phyloP scores from a whole-genome alignment of 1,140 invertebrate species.

The Oryctes rhinoceros region DNA sequence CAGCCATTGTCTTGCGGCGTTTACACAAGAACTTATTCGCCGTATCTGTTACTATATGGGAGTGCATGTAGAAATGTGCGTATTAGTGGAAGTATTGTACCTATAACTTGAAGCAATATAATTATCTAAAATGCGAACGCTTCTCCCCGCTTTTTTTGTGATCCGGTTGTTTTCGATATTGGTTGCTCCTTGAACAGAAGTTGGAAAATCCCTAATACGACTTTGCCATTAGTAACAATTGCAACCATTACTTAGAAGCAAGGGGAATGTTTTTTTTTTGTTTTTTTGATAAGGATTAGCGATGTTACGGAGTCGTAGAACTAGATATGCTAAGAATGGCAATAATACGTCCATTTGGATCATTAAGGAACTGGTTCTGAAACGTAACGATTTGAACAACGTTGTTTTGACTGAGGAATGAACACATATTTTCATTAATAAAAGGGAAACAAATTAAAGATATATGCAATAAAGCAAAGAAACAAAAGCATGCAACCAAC shows the following conservation, averaged over 20 bases:
- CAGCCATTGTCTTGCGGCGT: constrained; percentile 11
- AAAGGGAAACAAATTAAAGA: too few species aligned
- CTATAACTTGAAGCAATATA: not conserved
- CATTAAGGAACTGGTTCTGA: too few species aligned
- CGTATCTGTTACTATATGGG: not conserved
- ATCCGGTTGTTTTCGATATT: not conserved
- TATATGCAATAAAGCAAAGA: too few species aligned
- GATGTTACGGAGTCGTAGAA: too few species aligned
- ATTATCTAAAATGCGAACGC: not conserved
- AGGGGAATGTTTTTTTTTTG: too few species aligned
- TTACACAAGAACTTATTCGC: not conserved
- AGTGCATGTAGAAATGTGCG: not conserved
- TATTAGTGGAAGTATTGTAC: not conserved
- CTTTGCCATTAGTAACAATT: constrained; percentile 10
- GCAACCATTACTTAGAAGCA: not conserved
- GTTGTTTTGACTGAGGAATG: too few species aligned
- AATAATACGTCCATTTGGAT: too few species aligned
- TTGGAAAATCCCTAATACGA: constrained; percentile 9
- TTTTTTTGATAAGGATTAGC: too few species aligned
- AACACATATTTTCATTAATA: too few species aligned
- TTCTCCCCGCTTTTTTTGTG: not conserved
- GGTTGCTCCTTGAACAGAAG: not conserved
- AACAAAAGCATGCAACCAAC: too few species aligned
- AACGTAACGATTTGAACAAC: too few species aligned
- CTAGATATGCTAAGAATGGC: too few species aligned